These are phyloP conservation scores for Aphidoletes aphidimyza DNA, from an alignment of 2,888 invertebrate genomes.

Conservation along the genomic window DNA sequence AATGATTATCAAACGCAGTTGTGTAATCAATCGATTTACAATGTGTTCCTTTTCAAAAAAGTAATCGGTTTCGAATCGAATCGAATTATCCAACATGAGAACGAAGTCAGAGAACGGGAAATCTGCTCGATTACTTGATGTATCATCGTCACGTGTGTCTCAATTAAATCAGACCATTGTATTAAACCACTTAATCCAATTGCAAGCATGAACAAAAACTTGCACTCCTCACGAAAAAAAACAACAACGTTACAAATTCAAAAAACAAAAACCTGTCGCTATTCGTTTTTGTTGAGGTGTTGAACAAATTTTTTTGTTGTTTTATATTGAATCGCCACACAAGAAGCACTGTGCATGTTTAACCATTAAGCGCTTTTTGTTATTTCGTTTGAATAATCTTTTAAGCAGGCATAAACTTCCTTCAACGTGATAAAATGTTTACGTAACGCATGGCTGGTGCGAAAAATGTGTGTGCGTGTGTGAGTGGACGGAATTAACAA, in stretches of 20 bases:
- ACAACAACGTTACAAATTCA: not conserved
- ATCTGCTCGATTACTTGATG: not conserved
- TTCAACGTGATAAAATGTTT: constrained; percentile 49
- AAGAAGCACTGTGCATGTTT: not conserved
- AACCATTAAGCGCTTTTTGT: not conserved
- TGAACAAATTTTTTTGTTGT: not conserved
- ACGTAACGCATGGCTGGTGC: constrained; percentile 38
- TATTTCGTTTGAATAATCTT: constrained; percentile 4
- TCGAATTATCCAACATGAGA: not conserved
- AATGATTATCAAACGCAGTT: not conserved
- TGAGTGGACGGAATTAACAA: too few species aligned
- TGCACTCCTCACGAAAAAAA: not conserved
- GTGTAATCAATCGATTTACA: constrained; percentile 19
- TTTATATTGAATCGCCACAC: not conserved
- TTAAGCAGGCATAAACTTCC: constrained; percentile 16
- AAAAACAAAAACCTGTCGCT: constrained; percentile 3
- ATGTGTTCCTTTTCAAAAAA: not conserved
- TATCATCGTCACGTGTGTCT: constrained; percentile 39
- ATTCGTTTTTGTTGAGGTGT: not conserved
- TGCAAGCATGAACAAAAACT: not conserved
- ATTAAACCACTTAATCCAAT: constrained; percentile 10
- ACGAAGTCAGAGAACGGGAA: constrained; percentile 8
- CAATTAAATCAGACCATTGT: not conserved
- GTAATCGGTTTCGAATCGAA: not conserved
- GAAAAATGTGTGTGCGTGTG: constrained; percentile 35